Percentiles rank a stretch among this genome's conserved stretches.
These are phyloP conservation scores for Rhagoletis pomonella DNA, from an alignment of 1,140 invertebrate species.

Conservation along the genomic window DNA sequence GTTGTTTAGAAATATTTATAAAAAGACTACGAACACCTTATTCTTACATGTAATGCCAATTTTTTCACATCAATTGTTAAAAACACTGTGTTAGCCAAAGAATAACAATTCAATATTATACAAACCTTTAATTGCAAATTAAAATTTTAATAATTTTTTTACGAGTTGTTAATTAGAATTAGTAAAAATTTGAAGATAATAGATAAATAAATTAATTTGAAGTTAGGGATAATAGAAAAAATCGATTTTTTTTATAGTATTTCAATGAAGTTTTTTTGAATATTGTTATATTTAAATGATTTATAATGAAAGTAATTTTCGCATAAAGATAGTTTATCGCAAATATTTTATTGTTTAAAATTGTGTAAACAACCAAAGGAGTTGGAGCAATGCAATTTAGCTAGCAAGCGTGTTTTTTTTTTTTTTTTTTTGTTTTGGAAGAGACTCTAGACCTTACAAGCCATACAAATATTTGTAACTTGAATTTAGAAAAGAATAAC, in stretches of 20 bases:
- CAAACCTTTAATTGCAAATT: constrained; percentile 55
- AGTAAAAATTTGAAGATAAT: neutral
- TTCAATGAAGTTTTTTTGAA: neutral
- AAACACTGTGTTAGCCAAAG: constrained; percentile 19
- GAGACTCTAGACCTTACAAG: constrained; percentile 1
- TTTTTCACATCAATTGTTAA: constrained; percentile 45
- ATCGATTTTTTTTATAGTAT: no score
- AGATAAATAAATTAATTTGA: neutral
- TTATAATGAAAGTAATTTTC: neutral
- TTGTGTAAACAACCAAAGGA: neutral
- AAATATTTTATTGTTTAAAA: constrained; percentile 15
- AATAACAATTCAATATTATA: constrained; percentile 31
- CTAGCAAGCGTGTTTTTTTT: neutral
- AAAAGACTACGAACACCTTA: no score
- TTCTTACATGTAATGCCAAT: constrained; percentile 40
- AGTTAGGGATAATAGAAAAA: neutral
- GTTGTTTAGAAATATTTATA: neutral
- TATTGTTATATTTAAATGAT: neutral
- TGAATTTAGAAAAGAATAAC: no score
- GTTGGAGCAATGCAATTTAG: neutral
- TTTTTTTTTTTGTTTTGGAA: neutral
- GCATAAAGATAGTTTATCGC: neutral
- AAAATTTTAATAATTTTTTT: constrained; percentile 57
- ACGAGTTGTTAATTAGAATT: constrained; percentile 29
- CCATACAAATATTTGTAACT: no score